These are phyloP conservation scores for Neelides folsomi DNA, from an alignment of 2,888 invertebrate species.

Conservation along the genomic window DNA sequence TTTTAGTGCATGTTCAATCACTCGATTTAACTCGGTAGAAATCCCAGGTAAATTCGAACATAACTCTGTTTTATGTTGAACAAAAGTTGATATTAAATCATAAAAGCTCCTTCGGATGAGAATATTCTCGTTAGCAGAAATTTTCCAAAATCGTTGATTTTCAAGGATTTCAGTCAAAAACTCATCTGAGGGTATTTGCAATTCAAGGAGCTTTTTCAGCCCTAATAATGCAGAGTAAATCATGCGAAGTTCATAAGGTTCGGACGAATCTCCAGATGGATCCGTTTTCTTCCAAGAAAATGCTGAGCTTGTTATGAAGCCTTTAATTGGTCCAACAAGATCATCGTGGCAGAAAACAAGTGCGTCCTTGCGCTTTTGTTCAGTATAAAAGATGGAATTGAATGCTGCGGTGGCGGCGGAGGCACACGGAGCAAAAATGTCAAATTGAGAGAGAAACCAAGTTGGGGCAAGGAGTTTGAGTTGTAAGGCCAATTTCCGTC, in stretches of 20 bases:
- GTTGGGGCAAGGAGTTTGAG: conserved; percentile 61
- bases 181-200: conserved; percentile 7
- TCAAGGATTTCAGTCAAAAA: conserved; percentile 14
- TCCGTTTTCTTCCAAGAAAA: conserved; percentile 17
- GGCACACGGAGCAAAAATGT: conserved; percentile 72
- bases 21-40: no score
- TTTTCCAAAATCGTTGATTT: not conserved
- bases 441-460: conserved; percentile 75
- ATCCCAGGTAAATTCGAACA: no score
- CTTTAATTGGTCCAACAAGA: conserved; percentile 57
- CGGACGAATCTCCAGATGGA: conserved; percentile 9
- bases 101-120: conserved; percentile 21
- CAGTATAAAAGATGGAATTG: conserved; percentile 55
- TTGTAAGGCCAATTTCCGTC: conserved; percentile 63
- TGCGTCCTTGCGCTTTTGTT: conserved; percentile 59
- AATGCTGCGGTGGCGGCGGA: conserved; percentile 56
- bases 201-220: conserved; percentile 13
- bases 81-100: conserved; percentile 17
- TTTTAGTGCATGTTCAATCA: no score
- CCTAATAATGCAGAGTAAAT: conserved; percentile 12
- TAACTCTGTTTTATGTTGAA: not conserved
- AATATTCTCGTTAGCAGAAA: not conserved
- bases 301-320: conserved; percentile 41
- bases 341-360: conserved; percentile 69
- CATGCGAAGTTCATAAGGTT: conserved; percentile 17